These are phyloP conservation scores for Amitus sp. DNA, from an alignment of 2,888 invertebrate genomes.

Conservation along the genomic window DNA sequence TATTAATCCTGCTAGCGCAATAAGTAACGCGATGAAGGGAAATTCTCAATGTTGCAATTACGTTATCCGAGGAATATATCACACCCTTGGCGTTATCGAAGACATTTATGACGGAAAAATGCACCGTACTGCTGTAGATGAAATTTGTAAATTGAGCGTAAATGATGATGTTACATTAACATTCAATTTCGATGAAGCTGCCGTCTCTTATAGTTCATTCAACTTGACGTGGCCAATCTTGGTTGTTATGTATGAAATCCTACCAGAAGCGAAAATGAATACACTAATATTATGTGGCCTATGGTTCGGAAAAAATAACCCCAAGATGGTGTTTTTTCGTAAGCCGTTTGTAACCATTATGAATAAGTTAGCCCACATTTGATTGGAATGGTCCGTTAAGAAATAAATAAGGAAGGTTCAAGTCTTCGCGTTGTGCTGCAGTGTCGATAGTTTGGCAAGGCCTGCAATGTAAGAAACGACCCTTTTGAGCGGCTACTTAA, in stretches of 20 bases:
- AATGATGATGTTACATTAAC: conserved; percentile 19
- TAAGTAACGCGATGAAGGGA: conserved; percentile 1
- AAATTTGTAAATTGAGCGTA: not conserved
- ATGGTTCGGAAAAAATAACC: conserved; percentile 33
- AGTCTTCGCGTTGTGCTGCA: conserved; percentile 15
- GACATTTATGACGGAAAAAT: conserved; percentile 29
- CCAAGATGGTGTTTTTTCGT: conserved; percentile 29
- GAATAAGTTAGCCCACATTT: conserved; percentile 19
- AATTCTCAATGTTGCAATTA: conserved; percentile 13
- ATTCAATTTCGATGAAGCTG: conserved; percentile 35
- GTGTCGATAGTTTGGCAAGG: conserved; percentile 26
- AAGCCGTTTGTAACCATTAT: conserved; percentile 21
- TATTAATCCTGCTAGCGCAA: conserved; percentile 13
- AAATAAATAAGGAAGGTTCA: conserved; percentile 6
- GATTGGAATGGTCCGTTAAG: conserved; percentile 15
- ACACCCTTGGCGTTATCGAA: conserved; percentile 4
- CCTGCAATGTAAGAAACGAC: conserved; percentile 14
- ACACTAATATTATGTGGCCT: conserved; percentile 17
- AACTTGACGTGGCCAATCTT: conserved; percentile 34
- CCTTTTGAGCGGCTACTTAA: conserved; percentile 23
- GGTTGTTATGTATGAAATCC: conserved; percentile 29
- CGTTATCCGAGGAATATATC: conserved; percentile 8
- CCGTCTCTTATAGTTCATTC: conserved; percentile 23
- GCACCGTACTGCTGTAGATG: conserved; percentile 16
- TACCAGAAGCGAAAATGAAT: conserved; percentile 13